A percentile compares a stretch with the other conserved stretches of the same genome.
These are phyloP conservation scores for Cactoblastis cactorum DNA, from an alignment of 2,888 invertebrate species.

Conservation along the genomic window DNA sequence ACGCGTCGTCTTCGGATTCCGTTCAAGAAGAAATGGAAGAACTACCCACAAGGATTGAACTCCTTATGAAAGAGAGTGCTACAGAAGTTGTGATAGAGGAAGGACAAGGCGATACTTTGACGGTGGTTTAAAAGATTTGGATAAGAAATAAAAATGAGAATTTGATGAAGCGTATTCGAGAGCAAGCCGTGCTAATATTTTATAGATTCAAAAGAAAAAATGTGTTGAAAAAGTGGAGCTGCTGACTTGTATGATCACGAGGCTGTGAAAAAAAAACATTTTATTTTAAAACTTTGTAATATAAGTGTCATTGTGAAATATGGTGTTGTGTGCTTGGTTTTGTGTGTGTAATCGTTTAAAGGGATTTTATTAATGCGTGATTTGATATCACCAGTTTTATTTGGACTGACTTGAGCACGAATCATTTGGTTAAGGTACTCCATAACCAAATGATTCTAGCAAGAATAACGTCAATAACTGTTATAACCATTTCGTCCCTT, in stretches of 20 bases:
- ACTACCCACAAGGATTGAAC: conserved; percentile 43
- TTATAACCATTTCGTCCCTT: too few species aligned
- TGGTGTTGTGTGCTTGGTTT: not conserved
- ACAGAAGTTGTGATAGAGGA: conserved; percentile 17
- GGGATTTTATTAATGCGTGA: too few species aligned
- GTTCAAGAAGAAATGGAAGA: conserved; percentile 32
- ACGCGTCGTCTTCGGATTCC: conserved; percentile 18
- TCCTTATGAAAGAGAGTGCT: conserved; percentile 29
- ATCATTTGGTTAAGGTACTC: too few species aligned
- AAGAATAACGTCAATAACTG: too few species aligned
- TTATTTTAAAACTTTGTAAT: not conserved
- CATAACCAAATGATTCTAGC: too few species aligned
- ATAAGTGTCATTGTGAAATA: not conserved
- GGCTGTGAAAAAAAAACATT: not conserved
- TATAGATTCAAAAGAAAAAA: not conserved
- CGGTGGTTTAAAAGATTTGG: not conserved
- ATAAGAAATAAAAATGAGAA: not conserved
- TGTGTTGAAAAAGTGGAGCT: not conserved
- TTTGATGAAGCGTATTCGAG: not conserved
- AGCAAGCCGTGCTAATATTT: not conserved
- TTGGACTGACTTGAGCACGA: too few species aligned
- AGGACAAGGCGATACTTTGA: conserved; percentile 14
- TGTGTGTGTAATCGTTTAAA: not conserved
- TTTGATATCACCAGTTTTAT: too few species aligned
- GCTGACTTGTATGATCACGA: not conserved